A percentile compares a stretch with the other conserved stretches of the same genome.
These are phyloP conservation scores for Cavia porcellus DNA, from an alignment of 2,113 vertebrate species.

Conservation along the genomic window DNA sequence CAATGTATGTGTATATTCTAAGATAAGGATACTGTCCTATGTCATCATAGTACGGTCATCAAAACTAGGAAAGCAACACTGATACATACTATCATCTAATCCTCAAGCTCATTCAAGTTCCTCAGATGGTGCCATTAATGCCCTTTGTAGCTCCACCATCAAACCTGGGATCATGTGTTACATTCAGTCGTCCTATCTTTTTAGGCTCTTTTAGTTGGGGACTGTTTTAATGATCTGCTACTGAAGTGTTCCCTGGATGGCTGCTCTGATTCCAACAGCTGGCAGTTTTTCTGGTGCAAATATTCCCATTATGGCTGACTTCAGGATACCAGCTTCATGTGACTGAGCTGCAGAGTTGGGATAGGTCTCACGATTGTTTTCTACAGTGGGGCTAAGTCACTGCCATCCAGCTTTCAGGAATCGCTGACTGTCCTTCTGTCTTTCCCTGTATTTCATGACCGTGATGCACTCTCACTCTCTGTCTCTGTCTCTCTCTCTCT, in stretches of 20 bases:
- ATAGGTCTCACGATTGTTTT: not conserved
- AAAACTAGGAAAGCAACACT: not conserved
- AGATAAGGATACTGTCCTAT: not conserved
- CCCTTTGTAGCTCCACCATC: not conserved
- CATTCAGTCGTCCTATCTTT: not conserved
- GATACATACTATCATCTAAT: not conserved
- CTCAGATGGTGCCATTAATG: not conserved
- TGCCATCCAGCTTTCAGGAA: not conserved
- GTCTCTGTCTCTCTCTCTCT: not conserved
- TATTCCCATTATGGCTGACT: not conserved
- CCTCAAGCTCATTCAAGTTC: not conserved
- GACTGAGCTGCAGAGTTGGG: not conserved
- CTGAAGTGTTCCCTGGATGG: not conserved
- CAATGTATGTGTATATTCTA: not conserved
- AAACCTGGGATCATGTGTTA: not conserved
- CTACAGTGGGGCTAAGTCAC: not conserved
- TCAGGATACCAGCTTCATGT: not conserved
- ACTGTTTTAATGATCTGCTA: not conserved
- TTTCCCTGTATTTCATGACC: not conserved
- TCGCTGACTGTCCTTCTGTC: not conserved
- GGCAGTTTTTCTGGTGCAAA: not conserved
- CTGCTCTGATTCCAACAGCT: not conserved
- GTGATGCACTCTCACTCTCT: not conserved
- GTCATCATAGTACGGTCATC: not conserved
- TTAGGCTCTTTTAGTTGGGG: not conserved